Evolutionary conservation across 2,888 invertebrate species (phyloP).

Genomic region (Ditula angustiorana): DNA sequence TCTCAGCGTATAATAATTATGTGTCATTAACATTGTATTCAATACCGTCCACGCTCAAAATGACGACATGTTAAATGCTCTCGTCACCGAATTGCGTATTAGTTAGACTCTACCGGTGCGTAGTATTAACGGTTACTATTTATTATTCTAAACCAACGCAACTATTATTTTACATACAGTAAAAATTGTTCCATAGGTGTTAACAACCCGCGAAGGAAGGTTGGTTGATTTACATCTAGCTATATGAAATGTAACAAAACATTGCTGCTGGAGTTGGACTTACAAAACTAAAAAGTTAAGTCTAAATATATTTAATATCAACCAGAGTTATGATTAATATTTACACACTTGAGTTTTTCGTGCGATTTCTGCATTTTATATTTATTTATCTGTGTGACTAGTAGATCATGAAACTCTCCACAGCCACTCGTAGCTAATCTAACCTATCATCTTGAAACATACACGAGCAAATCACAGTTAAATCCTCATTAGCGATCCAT

Average conservation of each 20-base stretch:
- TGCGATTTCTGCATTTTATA: neutral
- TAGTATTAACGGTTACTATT: neutral
- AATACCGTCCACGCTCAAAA: slow-evolving; percentile 48
- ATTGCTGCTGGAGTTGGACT: too few species aligned
- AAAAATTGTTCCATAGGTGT: too few species aligned
- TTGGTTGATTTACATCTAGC: too few species aligned
- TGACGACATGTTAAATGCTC: slow-evolving; percentile 20
- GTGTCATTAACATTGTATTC: slow-evolving; percentile 51
- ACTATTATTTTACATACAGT: too few species aligned
- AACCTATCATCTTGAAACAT: neutral
- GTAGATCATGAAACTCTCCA: slow-evolving; percentile 2
- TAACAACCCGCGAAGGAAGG: too few species aligned
- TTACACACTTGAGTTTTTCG: too few species aligned
- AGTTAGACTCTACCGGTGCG: neutral
- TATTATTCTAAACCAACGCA: neutral
- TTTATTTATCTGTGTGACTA: neutral
- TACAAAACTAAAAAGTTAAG: too few species aligned
- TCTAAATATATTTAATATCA: too few species aligned
- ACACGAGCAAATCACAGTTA: neutral
- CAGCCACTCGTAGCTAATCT: neutral
- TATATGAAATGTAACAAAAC: too few species aligned
- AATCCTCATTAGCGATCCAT: neutral
- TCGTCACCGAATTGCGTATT: slow-evolving; percentile 3
- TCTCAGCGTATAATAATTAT: slow-evolving; percentile 48
- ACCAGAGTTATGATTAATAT: too few species aligned